phyloP scores from a whole-genome alignment of 92 coral and sea anemone genomes.

The Epizoanthus scotinus region DNA sequence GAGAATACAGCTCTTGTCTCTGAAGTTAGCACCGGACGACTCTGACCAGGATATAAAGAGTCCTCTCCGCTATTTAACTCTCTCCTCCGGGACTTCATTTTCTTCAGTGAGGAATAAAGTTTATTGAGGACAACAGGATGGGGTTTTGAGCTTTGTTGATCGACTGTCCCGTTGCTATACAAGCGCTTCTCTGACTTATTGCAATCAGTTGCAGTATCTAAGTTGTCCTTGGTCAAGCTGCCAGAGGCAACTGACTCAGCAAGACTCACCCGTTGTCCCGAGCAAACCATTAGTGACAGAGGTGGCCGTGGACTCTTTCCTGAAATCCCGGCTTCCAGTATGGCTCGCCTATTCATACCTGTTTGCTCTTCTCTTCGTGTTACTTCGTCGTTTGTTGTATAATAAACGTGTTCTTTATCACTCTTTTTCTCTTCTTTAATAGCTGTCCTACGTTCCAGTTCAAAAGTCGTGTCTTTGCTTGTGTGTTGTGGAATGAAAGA shows the following conservation, averaged over 20 bases:
- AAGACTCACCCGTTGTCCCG: conserved; percentile 58
- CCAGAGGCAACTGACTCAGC: conserved; percentile 24
- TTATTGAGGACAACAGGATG: conserved; percentile 69
- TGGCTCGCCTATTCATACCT: not conserved
- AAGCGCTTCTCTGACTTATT: conserved; percentile 19
- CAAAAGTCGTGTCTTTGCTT: not conserved
- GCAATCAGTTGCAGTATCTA: conserved; percentile 18
- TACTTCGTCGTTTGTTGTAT: conserved; percentile 5
- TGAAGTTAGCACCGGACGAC: conserved; percentile 47
- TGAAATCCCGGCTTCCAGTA: not conserved
- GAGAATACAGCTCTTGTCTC: conserved; percentile 45
- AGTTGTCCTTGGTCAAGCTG: not conserved
- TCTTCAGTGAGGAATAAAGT: conserved; percentile 77
- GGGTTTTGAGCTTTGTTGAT: conserved; percentile 34
- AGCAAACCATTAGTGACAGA: conserved; percentile 54
- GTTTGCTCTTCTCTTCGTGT: conserved; percentile 1
- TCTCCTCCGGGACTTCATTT: conserved; percentile 66
- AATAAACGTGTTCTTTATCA: conserved; percentile 1
- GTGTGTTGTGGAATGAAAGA: conserved; percentile 9
- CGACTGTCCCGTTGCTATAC: conserved; percentile 50
- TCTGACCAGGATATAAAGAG: not conserved
- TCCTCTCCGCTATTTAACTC: conserved; percentile 20
- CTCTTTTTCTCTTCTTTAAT: conserved; percentile 21
- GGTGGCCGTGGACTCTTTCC: conserved; percentile 28
- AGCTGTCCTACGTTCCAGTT: not conserved